Evolutionary conservation across 2,113 vertebrate genomes (phyloP).

Genomic region (Antennarius striatus): DNA sequence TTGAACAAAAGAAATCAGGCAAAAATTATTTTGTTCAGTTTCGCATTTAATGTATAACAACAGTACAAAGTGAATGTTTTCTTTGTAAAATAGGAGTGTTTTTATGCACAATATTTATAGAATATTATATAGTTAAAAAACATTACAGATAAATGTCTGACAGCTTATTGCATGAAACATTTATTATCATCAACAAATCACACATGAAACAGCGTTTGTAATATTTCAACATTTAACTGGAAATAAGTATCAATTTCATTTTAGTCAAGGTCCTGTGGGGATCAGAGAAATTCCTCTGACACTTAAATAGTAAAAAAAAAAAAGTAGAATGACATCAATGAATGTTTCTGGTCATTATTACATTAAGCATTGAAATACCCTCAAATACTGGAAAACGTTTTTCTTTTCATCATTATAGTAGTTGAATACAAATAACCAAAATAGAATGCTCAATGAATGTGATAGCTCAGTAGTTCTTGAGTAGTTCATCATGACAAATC

Average conservation of each 20-base stretch:
- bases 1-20: conserved; percentile 23
- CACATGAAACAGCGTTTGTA: conserved; percentile 75
- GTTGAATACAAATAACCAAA: conserved; percentile 31
- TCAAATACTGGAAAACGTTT: conserved; percentile 28
- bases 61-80: conserved; percentile 97
- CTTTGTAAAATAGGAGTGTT: conserved; percentile 99
- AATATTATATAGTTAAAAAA: conserved; percentile 94
- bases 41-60: conserved; percentile 99
- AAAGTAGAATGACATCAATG: conserved; percentile 7
- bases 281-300: conserved; percentile 33
- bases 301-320: conserved; percentile 38
- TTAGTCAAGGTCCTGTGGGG: conserved; percentile 57
- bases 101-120: conserved; percentile 98
- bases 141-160: conserved; percentile 88
- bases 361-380: conserved; percentile 12
- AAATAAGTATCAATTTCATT: conserved; percentile 49
- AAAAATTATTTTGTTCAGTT: conserved; percentile 83
- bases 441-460: conserved; percentile 39
- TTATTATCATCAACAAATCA: conserved; percentile 83
- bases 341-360: conserved; percentile 8
- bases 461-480: conserved; percentile 12
- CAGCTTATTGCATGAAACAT: conserved; percentile 88
- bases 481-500: conserved; percentile 21
- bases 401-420: conserved; percentile 9
- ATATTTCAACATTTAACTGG: conserved; percentile 66